phyloP scores from a whole-genome alignment of 2,113 vertebrate genomes.

The Ceyx cyanopectus region DNA sequence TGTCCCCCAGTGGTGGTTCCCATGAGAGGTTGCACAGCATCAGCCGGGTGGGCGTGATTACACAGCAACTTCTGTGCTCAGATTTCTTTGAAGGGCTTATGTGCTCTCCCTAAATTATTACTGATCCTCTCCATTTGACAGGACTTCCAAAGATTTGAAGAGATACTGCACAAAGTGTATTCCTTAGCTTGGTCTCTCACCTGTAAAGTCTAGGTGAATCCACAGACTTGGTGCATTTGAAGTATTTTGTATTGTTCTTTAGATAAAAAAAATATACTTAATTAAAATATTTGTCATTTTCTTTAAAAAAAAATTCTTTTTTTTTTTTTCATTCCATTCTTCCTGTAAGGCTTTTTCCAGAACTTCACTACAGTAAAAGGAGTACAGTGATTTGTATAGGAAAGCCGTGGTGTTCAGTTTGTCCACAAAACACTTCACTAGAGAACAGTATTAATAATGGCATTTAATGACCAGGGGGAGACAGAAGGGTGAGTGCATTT shows the following conservation, averaged over 20 bases:
- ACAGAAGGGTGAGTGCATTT: not conserved
- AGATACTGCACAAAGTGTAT: not conserved
- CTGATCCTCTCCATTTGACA: not conserved
- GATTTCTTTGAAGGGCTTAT: constrained; percentile 1
- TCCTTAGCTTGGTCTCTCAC: not conserved
- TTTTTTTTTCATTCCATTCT: not conserved
- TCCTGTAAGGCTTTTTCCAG: not conserved
- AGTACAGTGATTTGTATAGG: not conserved
- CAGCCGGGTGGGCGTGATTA: fast-evolving
- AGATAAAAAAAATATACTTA: not conserved
- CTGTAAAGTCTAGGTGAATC: not conserved
- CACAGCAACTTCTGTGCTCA: not conserved
- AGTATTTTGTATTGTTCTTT: not conserved
- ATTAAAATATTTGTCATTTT: not conserved
- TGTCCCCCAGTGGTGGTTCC: not conserved
- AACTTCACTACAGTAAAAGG: not conserved
- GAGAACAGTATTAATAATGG: not conserved
- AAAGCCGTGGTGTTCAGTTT: not conserved
- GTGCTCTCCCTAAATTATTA: not conserved
- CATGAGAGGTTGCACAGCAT: not conserved
- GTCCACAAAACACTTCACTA: not conserved
- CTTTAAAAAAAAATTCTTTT: not conserved
- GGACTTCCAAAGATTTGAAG: constrained; percentile 10
- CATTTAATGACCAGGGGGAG: not conserved
- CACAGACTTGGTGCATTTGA: not conserved